phyloP scores from a whole-genome alignment of 2,797 vertebrate genomes.

The Acanthopagrus latus region DNA sequence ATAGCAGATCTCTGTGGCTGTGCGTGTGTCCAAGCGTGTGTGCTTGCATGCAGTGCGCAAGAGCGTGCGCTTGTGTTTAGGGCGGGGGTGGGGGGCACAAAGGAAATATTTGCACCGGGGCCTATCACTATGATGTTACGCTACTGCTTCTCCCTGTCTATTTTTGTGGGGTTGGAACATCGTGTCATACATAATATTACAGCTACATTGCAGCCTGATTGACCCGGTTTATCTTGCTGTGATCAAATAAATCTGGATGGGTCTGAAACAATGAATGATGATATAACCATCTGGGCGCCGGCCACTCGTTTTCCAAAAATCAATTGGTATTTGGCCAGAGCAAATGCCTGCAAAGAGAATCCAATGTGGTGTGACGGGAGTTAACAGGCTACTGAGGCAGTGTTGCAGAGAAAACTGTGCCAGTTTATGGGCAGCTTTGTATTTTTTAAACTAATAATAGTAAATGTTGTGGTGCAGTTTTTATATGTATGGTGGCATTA shows the following conservation, averaged over 20 bases:
- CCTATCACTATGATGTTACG: too few species aligned
- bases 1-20: too few species aligned
- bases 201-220: conserved; percentile 67
- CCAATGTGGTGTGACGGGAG: conserved; percentile 52
- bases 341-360: conserved; percentile 56
- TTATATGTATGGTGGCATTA: background rate
- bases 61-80: too few species aligned
- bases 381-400: conserved; percentile 35
- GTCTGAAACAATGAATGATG: conserved; percentile 74
- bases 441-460: background rate
- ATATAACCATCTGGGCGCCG: conserved; percentile 66
- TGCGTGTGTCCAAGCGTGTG: too few species aligned
- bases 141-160: too few species aligned
- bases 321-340: conserved; percentile 70
- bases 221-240: conserved; percentile 62
- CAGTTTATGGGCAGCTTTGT: background rate
- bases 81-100: too few species aligned
- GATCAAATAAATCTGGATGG: conserved; percentile 71
- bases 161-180: conserved; percentile 45
- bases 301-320: conserved; percentile 69
- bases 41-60: too few species aligned
- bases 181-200: conserved; percentile 56
- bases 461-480: background rate
- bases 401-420: conserved; percentile 10
- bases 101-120: too few species aligned